Base-by-base conservation (phyloP, 2,888 invertebrate species). In the Tryphoninae sp. region DNA sequence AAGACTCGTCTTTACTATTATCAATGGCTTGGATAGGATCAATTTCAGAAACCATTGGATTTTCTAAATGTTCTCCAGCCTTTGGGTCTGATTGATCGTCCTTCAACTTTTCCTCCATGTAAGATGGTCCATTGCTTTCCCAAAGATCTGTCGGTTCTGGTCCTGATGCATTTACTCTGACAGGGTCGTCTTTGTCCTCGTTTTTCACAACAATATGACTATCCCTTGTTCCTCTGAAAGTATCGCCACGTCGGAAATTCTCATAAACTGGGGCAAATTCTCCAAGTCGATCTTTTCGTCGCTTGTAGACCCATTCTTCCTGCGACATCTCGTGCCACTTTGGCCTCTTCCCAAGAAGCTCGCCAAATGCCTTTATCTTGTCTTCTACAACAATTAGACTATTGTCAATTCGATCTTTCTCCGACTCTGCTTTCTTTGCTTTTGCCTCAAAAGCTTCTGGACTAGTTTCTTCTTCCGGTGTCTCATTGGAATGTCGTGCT, bases 291-390 rank as follows among this genome's bases (percentile, higher is more conserved):
- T 96, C 95, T 72, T 93, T 92, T 84, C 98, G 93, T 89, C 96
- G 95, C 87, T 96, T 95, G 83, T 95, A 94, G 7, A 96, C 94
- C 94, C 96, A 96, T 91, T 96, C 96, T 89, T 96, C 95, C 92
- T 96, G 96, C 0, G 94, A 93, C 93, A 96, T 94, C 89, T 95
- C 94, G 86, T 94, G 93, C 94, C 94, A 84, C 90, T 93, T 89
- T 91, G 93, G 86, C 91, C 93, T 89, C 92, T 94, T 90, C 0
- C 87, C 90, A 3, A 92, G 76, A 61, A 91, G 83, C 82, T 91
- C 88, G 51, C 87, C 90, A 82, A 91, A 90, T 8, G 89, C 89
- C 84, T 87, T 88, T 72, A 92, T 88, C 82, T 91, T 91, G 71
- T 89, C 87, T 78, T 91, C 91, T 51, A 89, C 86, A n/a, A 85